Conservation (phyloP, 2,888 invertebrate species). For the Netelia melanura region DNA sequence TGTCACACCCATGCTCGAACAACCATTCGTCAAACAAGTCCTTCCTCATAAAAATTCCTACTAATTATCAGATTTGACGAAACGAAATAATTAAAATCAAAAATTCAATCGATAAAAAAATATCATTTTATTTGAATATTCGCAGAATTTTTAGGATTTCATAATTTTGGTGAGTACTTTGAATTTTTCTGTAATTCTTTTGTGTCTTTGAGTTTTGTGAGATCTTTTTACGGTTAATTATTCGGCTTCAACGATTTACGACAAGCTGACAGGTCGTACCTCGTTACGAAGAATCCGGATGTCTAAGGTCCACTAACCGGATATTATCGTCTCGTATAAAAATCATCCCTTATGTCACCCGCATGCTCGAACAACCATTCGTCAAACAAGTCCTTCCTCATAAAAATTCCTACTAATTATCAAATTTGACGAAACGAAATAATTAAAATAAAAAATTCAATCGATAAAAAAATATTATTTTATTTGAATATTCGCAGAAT, state of each 20-base stretch:
- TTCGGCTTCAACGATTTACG: slow-evolving; percentile 50
- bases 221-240: not conserved
- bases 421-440: not conserved
- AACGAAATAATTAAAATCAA: not conserved
- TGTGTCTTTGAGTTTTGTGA: no score
- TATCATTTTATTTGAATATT: no score
- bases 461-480: no score
- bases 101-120: no score
- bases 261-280: slow-evolving; percentile 36
- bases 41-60: no score
- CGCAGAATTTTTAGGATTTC: no score
- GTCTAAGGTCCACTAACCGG: slow-evolving; percentile 27
- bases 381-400: no score
- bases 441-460: not conserved
- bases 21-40: no score
- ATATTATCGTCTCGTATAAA: slow-evolving; percentile 39
- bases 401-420: no score
- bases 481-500: no score
- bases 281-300: slow-evolving; percentile 39
- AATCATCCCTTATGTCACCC: slow-evolving; percentile 27
- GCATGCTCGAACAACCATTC: not conserved
- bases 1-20: not conserved
- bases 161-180: no score
- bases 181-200: no score
- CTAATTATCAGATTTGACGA: not conserved